Evolutionary conservation across 2,113 vertebrate species (phyloP), one percentile per base, ranked within the genome.

Genomic region (Mesoclemmys tuberculata): DNA sequence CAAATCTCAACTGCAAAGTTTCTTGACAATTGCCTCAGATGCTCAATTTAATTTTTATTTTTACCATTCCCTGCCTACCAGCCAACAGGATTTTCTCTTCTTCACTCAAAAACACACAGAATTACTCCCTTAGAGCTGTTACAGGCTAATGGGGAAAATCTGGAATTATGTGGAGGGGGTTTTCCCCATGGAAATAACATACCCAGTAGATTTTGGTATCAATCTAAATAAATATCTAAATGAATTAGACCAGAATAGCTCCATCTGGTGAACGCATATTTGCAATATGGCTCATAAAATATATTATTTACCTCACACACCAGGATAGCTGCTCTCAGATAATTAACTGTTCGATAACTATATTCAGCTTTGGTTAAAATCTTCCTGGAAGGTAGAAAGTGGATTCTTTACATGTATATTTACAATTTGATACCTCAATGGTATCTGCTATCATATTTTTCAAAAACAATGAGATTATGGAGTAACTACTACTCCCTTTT

Each of bases 381-480:
- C 51, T 3, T 0, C 29, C 48, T 51, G 56, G 18, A 86, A 16
- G 58, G 68, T 16, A 89, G 24, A 93, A 44, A 48, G 6, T 82
- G 48, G 52, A 56, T 12, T 92, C 19, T 94, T 75, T 89, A 38
- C 29, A 29, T 90, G 85, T 90, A 35, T 90, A 80, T 88, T 71
- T 54, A 87, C 31, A 5, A 44, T 11, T 1, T 55, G 29, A 55
- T 49, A 88, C 84, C 61, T 55, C 49, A 41, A 26, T 83, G 52
- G 27, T 58, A 31, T 3, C 14, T 80, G 24, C 58, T 82, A 80
- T 80, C 21, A 0, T n/a, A 88, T 64, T 4, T 49, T 18, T 77
- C 58, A 83, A 88, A 90, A 88, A 29, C n/a, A 84, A 38, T n/a
- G 41, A 88, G 29, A 26, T 68, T 83, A 88, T 58, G 91, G 88